phyloP scores from a whole-genome alignment of 2,113 vertebrate genomes.

The Pyxicephalus adspersus region DNA sequence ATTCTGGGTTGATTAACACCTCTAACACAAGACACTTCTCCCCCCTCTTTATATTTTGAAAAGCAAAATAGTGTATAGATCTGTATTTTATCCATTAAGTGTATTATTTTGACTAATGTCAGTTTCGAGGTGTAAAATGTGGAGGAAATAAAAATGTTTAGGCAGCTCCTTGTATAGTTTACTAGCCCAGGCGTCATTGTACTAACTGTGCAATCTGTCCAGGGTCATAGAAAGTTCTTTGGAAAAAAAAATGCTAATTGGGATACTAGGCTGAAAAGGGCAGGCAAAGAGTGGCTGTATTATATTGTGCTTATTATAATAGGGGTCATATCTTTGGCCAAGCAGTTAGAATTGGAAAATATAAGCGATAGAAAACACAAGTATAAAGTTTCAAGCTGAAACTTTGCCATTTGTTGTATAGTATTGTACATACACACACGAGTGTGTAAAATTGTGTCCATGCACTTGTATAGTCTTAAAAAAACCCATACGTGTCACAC shows the following conservation, averaged over 20 bases:
- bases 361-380: conserved; percentile 34
- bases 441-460: conserved; percentile 25
- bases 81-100: conserved; percentile 43
- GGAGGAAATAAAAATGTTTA: neutral
- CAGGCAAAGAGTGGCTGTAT: conserved; percentile 15
- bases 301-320: conserved; percentile 43
- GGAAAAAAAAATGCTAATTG: conserved; percentile 51
- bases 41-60: conserved; percentile 57
- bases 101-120: conserved; percentile 52
- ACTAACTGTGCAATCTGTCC: conserved; percentile 45
- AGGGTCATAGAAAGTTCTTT: conserved; percentile 45
- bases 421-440: conserved; percentile 19
- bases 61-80: conserved; percentile 64
- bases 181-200: conserved; percentile 16
- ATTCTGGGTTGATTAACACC: conserved; percentile 49
- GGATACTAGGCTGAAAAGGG: conserved; percentile 18
- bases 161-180: conserved; percentile 36
- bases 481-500: neutral
- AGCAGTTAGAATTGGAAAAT: conserved; percentile 22
- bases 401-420: conserved; percentile 8
- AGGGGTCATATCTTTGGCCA: conserved; percentile 31
- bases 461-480: conserved; percentile 59
- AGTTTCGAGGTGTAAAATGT: conserved; percentile 22
- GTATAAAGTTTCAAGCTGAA: conserved; percentile 21
- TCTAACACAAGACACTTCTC: conserved; percentile 8